Percentiles rank a stretch among this genome's conserved stretches.
Conservation (phyloP, 2,113 vertebrate genomes). For the Grantiella picta region DNA sequence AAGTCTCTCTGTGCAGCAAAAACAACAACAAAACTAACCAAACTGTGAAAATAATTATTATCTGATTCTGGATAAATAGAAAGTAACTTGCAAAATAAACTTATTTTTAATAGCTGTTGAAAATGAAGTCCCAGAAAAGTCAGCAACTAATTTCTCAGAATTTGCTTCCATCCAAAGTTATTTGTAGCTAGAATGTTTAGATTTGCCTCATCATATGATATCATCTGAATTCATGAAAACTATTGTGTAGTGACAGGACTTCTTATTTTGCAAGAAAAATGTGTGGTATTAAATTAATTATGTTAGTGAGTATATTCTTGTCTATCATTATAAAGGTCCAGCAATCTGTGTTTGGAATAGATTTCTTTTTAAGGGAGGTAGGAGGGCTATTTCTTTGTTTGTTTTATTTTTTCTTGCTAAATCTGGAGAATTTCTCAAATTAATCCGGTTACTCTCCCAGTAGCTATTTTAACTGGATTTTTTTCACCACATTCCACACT, state of each 20-base stretch:
- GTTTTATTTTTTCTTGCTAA: background rate
- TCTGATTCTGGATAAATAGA: background rate
- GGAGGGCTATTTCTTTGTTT: rapidly evolving
- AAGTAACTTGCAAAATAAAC: background rate
- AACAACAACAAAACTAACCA: background rate
- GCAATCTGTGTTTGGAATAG: background rate
- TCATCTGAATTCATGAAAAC: background rate
- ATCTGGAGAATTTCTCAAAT: background rate
- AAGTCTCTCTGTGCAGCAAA: background rate
- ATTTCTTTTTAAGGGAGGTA: background rate
- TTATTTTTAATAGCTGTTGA: background rate
- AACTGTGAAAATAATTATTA: background rate
- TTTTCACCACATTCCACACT: background rate
- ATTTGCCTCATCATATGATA: background rate
- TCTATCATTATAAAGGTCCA: background rate
- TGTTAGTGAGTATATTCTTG: background rate
- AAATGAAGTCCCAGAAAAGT: background rate
- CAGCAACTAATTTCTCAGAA: background rate
- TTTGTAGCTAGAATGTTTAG: background rate
- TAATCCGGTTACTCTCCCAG: background rate
- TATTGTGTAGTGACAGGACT: background rate
- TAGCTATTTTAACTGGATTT: background rate
- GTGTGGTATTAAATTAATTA: background rate
- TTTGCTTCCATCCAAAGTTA: background rate
- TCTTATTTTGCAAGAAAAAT: background rate